Evolutionary conservation across 2,797 vertebrate genomes (phyloP).

Genomic region (Agapornis canus): DNA sequence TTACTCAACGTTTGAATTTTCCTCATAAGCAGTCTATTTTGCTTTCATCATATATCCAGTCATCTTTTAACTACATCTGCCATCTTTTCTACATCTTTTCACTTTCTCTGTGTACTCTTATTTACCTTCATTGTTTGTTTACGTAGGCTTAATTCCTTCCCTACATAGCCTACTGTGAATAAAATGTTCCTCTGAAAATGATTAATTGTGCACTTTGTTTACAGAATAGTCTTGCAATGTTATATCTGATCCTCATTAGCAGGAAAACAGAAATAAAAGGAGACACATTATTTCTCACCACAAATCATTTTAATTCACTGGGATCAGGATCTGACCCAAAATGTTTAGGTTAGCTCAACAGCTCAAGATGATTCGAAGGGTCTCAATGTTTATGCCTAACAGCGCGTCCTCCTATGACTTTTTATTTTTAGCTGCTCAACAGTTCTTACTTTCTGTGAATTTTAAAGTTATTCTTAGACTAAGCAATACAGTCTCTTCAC

Average conservation of each 20-base stretch:
- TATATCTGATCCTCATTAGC: conserved; percentile 63
- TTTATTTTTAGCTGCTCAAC: conserved; percentile 57
- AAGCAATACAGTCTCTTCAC: conserved; percentile 35
- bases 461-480: conserved; percentile 64
- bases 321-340: conserved; percentile 14
- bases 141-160: conserved; percentile 36
- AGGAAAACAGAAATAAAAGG: conserved; percentile 52
- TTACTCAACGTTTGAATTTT: conserved; percentile 21
- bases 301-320: conserved; percentile 28
- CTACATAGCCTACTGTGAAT: conserved; percentile 18
- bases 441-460: conserved; percentile 62
- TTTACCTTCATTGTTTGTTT: conserved; percentile 50
- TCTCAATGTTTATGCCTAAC: conserved; percentile 45
- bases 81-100: background rate
- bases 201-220: conserved; percentile 62
- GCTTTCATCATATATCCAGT: background rate
- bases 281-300: conserved; percentile 38
- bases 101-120: conserved; percentile 15
- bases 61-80: background rate
- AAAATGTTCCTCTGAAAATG: conserved; percentile 59
- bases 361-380: conserved; percentile 30
- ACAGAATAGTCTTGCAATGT: conserved; percentile 51
- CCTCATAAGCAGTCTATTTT: background rate
- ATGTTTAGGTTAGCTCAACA: conserved; percentile 45
- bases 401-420: conserved; percentile 44